phyloP scores from a whole-genome alignment of 2,113 vertebrate genomes.

The Upupa epops region DNA sequence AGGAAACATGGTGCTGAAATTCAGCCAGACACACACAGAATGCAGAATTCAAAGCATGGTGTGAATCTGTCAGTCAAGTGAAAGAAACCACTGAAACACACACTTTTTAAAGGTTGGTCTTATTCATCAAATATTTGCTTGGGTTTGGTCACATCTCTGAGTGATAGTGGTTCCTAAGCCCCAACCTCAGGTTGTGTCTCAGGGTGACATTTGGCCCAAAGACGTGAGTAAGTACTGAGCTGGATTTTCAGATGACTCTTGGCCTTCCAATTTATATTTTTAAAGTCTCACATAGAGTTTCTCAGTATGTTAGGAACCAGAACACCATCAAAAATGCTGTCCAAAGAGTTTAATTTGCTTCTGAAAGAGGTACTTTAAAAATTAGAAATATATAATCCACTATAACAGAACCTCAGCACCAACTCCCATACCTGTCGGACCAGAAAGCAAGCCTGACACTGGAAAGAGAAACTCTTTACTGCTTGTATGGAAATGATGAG shows the following conservation, averaged over 20 bases:
- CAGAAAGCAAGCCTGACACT: not conserved
- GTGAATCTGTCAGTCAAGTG: not conserved
- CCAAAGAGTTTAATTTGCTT: not conserved
- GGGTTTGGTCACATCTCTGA: not conserved
- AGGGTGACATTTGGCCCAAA: not conserved
- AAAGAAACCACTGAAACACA: not conserved
- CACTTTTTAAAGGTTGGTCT: not conserved
- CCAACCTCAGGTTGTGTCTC: not conserved
- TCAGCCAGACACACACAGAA: not conserved
- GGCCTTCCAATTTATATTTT: not conserved
- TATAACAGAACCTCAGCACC: not conserved
- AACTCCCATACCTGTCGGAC: not conserved
- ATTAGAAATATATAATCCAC: not conserved
- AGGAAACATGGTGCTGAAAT: not conserved
- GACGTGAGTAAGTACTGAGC: not conserved
- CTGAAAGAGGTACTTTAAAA: constrained; percentile 19
- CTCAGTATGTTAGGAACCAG: not conserved
- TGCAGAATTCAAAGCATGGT: not conserved
- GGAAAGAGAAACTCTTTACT: not conserved
- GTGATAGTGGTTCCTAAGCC: not conserved
- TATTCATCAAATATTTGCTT: not conserved
- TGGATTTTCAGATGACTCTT: not conserved
- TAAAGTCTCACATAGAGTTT: not conserved
- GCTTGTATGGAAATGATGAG: not conserved
- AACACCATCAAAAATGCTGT: not conserved